These are phyloP conservation scores for Ichneumoninae sp. DNA, from an alignment of 2,888 invertebrate species.

Conservation along the genomic window DNA sequence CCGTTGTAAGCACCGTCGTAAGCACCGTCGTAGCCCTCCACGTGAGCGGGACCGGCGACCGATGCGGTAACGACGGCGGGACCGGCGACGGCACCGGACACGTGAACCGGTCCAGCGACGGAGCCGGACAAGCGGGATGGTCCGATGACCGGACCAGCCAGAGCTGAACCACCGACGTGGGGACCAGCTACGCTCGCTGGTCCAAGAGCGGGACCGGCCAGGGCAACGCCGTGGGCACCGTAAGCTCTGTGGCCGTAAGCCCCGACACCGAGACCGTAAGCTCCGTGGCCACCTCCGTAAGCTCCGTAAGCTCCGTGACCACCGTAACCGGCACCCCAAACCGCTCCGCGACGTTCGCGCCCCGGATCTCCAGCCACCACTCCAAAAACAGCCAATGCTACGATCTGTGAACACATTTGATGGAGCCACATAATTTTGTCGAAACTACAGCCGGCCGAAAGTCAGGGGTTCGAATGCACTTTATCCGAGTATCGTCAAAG, in stretches of 20 bases:
- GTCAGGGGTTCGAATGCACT: too few relatives aligned
- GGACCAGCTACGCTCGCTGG: slow-evolving; percentile 78
- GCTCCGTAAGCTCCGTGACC: slow-evolving; percentile 70
- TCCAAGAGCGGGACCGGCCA: slow-evolving; percentile 79
- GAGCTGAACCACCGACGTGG: slow-evolving; percentile 75
- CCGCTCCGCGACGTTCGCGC: slow-evolving; percentile 75
- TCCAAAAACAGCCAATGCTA: slow-evolving; percentile 75
- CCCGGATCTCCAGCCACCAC: slow-evolving; percentile 72
- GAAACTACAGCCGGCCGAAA: too few relatives aligned
- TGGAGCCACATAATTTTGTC: background rate
- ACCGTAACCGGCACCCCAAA: slow-evolving; percentile 71
- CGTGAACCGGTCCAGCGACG: slow-evolving; percentile 79
- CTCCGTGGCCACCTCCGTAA: slow-evolving; percentile 64
- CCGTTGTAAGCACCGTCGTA: slow-evolving; percentile 69
- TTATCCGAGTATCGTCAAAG: too few relatives aligned
- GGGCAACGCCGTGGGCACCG: slow-evolving; percentile 77
- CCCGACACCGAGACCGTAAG: slow-evolving; percentile 68
- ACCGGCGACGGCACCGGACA: slow-evolving; percentile 82
- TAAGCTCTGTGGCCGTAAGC: slow-evolving; percentile 67
- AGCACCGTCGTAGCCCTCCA: slow-evolving; percentile 75
- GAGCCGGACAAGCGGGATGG: slow-evolving; percentile 80
- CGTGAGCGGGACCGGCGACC: slow-evolving; percentile 80
- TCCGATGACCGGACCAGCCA: slow-evolving; percentile 80
- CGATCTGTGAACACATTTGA: slow-evolving; percentile 73
- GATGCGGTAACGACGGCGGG: slow-evolving; percentile 80